phyloP scores from a whole-genome alignment of 2,888 invertebrate genomes.

The Athalia circularis region DNA sequence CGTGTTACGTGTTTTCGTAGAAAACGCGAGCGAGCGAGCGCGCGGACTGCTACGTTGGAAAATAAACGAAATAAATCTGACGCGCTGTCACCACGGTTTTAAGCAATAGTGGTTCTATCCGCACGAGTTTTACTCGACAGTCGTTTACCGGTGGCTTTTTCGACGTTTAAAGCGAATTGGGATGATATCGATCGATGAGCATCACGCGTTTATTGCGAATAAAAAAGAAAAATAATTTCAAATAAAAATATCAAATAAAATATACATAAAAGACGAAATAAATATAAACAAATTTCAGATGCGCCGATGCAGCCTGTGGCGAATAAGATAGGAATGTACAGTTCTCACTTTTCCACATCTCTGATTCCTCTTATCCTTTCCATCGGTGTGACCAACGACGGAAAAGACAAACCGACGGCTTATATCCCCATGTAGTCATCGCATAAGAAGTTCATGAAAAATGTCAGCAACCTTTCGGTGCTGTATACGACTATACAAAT shows the following conservation, averaged over 20 bases:
- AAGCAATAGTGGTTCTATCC: slow-evolving; percentile 10
- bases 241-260: neutral
- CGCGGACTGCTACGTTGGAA: neutral
- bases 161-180: slow-evolving; percentile 29
- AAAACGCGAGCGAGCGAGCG: neutral
- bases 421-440: too few species aligned
- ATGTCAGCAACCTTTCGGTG: too few species aligned
- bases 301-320: too few species aligned
- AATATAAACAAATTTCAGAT: too few species aligned
- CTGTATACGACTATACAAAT: too few species aligned
- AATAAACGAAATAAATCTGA: slow-evolving; percentile 42
- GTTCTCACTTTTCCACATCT: too few species aligned
- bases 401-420: too few species aligned
- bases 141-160: slow-evolving; percentile 25
- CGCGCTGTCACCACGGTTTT: slow-evolving; percentile 34
- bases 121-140: slow-evolving; percentile 3
- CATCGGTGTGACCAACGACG: too few species aligned
- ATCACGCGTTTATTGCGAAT: neutral
- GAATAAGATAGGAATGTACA: too few species aligned
- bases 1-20: slow-evolving; percentile 21
- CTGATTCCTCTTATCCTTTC: too few species aligned
- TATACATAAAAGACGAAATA: too few species aligned
- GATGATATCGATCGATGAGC: slow-evolving; percentile 19
- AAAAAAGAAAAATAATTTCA: neutral
- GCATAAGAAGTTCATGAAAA: too few species aligned